Conservation (phyloP, 2,888 invertebrate genomes). For the Stomorhina lunata region DNA sequence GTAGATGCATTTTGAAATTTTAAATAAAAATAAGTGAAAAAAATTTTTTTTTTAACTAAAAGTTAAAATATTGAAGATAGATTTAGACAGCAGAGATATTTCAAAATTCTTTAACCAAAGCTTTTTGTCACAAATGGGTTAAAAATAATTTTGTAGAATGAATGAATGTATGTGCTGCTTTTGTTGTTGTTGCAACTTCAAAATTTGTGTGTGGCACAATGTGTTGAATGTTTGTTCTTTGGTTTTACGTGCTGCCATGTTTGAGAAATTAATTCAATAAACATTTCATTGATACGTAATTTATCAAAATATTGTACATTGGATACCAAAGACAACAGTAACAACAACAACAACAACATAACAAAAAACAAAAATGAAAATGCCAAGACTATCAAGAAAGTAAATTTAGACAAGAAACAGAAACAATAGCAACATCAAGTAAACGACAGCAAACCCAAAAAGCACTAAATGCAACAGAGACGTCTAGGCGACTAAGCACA, state of each 20-base stretch:
- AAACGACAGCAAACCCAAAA: conserved; percentile 6
- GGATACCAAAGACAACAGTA: conserved; percentile 17
- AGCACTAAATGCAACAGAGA: conserved; percentile 9
- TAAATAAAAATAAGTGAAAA: neutral
- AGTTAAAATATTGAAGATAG: no score
- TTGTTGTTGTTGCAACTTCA: conserved; percentile 18
- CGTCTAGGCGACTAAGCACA: neutral
- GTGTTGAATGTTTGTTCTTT: conserved; percentile 51
- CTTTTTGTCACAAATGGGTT: conserved; percentile 7
- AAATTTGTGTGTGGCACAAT: conserved; percentile 45
- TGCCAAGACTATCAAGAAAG: conserved; percentile 44
- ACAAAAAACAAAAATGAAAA: conserved; percentile 20
- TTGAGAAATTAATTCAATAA: conserved; percentile 69
- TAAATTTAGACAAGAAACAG: conserved; percentile 51
- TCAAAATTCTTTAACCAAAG: no score
- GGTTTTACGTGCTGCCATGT: conserved; percentile 63
- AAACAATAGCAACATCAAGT: conserved; percentile 28
- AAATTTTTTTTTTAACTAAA: no score
- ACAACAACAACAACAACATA: neutral
- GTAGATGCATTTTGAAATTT: neutral
- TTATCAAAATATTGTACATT: conserved; percentile 64
- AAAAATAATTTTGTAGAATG: conserved; percentile 9
- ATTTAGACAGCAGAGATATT: no score
- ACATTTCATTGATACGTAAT: conserved; percentile 69
- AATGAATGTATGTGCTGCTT: conserved; percentile 16